Base-by-base conservation (phyloP, 2,113 vertebrate genomes). In the Osmerus eperlanus region DNA sequence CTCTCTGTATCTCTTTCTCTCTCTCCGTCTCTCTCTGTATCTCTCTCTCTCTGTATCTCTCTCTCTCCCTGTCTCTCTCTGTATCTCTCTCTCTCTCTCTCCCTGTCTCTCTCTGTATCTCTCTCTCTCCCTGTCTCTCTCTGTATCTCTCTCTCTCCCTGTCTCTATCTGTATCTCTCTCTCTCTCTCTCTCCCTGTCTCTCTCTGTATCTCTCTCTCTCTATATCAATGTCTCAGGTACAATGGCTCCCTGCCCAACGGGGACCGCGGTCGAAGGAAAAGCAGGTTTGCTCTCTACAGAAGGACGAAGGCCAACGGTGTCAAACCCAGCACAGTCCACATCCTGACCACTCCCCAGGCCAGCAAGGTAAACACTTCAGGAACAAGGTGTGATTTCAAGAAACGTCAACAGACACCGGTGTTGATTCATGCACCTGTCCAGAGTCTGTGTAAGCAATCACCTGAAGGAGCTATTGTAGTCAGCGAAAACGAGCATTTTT, bases 231-330 rank as follows among this genome's bases (percentile, higher is more conserved):
- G 70, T 85, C 76, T 8, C 89, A 98, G 96, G 89, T 99, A 98
- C 87, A 99, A 98, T 93, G 96, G 97, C 89, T 96, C 94, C 67
- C 93, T 99, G 76, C 96, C 97, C 65, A 98, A 91, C 6, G 96
- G 97, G 81, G 97, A 99, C 89, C 88, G 95, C 76, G 97, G 96
- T 18, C 92, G 97, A 79, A 93, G 96, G 90, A 98, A 97, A 95
- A 99, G 96, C 92, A 94, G 97, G 84, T 99, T 99, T 89, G 95
- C 97, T 58, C 95, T 99, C 47, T 95, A 93, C 71, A 98, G 93
- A 76, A 89, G 95, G 85, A 88, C 92, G 4, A 98, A 96, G 89
- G 95, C 97, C 28, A 99, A 94, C 0, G 97, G 97, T 18, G 96
- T 99, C 82, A 96, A 94, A 78, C 95, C 97, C 68, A 99, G 97